phyloP scores from a whole-genome alignment of 2,888 invertebrate species.

The Alsophila aescularia region DNA sequence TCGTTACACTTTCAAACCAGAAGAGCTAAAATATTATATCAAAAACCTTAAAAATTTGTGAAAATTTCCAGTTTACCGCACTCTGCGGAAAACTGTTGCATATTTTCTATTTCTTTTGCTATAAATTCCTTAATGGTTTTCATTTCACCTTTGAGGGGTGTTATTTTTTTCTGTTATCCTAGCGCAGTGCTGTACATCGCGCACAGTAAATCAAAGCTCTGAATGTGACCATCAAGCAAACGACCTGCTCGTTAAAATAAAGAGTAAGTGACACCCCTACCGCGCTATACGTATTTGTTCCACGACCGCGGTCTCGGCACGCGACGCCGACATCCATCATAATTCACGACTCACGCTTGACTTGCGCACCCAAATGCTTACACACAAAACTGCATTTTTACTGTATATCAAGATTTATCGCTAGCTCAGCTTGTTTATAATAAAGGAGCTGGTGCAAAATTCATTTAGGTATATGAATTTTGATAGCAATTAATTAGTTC shows the following conservation, averaged over 20 bases:
- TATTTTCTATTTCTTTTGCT: no score
- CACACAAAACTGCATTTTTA: slow-evolving; percentile 41
- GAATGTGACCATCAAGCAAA: neutral
- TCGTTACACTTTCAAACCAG: no score
- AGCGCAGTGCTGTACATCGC: no score
- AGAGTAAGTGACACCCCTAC: slow-evolving; percentile 23
- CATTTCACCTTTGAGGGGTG: no score
- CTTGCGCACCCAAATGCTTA: slow-evolving; percentile 41
- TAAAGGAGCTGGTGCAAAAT: slow-evolving; percentile 4
- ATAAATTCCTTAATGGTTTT: no score
- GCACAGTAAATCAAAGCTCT: no score
- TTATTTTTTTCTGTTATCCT: no score
- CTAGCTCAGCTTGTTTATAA: neutral
- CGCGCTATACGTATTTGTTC: slow-evolving; percentile 3
- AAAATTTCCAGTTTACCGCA: no score
- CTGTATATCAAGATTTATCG: slow-evolving; percentile 22
- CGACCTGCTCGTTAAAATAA: neutral
- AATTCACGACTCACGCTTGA: slow-evolving; percentile 31
- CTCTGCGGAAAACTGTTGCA: no score
- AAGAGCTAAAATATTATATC: no score
- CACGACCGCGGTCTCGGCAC: slow-evolving; percentile 32
- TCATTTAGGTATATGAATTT: slow-evolving; percentile 11
- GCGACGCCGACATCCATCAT: slow-evolving; percentile 52
- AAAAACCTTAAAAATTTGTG: no score
- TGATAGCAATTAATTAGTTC: neutral